Evolutionary conservation across 2,113 vertebrate species (phyloP), one percentile per base, ranked within the genome.

Genomic region (Oriolus oriolus): DNA sequence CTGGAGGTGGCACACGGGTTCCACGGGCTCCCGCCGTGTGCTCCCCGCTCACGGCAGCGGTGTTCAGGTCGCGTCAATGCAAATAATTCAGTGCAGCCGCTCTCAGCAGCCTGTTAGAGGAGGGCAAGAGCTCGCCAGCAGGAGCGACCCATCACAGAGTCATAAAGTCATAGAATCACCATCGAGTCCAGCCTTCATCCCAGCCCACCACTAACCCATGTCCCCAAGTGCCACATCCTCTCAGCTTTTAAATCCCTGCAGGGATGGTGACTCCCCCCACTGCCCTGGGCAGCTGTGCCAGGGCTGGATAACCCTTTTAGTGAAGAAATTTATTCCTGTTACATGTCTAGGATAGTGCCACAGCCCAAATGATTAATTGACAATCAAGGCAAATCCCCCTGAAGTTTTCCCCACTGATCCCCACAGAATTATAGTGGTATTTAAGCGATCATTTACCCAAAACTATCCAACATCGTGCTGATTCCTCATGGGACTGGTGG

Each of bases 351-450:
- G 31, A 21, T 12, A 30, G 10, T 7, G 2, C 26, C 20, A 1
- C 8, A 22, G 35, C 45, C 26, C 13, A 7, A 27, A 2, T 11
- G 18, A 11, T 83, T 18, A 10, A 23, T 2, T 41, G 28, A 18
- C 31, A 19, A 7, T 13, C 8, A 7, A 47, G 23, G 44, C 23
- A 26, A 23, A 31, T 21, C 16, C 35, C 59, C 45, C 8, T 2
- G 19, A 60, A 26, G 23, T 24, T 31, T 49, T 44, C 37, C 33
- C 24, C 18, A 2, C 13, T 24, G n/a, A 66, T 37, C 42, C 35
- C 39, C 42, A 10, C 4, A 2, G 16, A 47, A 20, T 68, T 11
- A 0, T 0, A n/a, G 26, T 20, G 13, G 13, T 4, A 1, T 49
- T 78, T 24, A 9, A 57, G 27, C 8, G 31, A 37, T 77, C 26